phyloP scores from a whole-genome alignment of 1,140 invertebrate genomes.

The Spodoptera litura region DNA sequence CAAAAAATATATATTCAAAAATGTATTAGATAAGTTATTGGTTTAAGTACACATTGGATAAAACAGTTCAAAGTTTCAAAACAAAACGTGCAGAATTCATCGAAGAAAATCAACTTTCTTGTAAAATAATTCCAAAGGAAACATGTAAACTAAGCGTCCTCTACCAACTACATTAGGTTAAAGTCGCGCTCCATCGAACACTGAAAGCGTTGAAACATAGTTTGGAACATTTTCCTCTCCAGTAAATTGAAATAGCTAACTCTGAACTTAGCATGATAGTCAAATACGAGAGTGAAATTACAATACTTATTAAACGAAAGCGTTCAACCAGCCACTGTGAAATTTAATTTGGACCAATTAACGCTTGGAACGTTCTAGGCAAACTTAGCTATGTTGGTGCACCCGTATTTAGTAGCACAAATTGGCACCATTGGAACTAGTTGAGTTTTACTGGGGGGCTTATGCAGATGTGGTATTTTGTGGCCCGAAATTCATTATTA shows the following conservation, averaged over 20 bases:
- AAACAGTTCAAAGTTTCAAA: not conserved
- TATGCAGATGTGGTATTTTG: conserved; percentile 20
- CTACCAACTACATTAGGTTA: conserved; percentile 1
- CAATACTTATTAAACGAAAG: conserved; percentile 40
- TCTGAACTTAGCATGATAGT: conserved; percentile 29
- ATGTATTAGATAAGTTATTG: too few relatives aligned
- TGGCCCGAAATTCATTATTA: conserved; percentile 1
- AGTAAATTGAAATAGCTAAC: conserved; percentile 27
- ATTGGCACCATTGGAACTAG: conserved; percentile 16
- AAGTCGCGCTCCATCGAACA: conserved; percentile 23
- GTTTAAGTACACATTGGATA: not conserved
- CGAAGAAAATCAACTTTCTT: not conserved
- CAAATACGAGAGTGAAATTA: conserved; percentile 37
- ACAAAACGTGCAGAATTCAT: not conserved
- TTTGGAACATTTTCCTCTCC: conserved; percentile 22
- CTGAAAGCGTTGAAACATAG: conserved; percentile 21
- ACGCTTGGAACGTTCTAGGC: conserved; percentile 22
- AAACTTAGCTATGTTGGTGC: conserved; percentile 13
- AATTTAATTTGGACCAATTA: conserved; percentile 40
- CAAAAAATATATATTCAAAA: not conserved
- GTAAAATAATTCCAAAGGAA: not conserved
- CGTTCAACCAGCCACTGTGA: conserved; percentile 29
- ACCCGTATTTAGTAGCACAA: conserved; percentile 6
- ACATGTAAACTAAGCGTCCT: conserved; percentile 17
- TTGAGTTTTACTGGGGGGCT: conserved; percentile 26